A percentile compares a stretch with the other conserved stretches of the same genome.
Conservation (phyloP, 2,888 invertebrate genomes). For the Epiblema foenella region DNA sequence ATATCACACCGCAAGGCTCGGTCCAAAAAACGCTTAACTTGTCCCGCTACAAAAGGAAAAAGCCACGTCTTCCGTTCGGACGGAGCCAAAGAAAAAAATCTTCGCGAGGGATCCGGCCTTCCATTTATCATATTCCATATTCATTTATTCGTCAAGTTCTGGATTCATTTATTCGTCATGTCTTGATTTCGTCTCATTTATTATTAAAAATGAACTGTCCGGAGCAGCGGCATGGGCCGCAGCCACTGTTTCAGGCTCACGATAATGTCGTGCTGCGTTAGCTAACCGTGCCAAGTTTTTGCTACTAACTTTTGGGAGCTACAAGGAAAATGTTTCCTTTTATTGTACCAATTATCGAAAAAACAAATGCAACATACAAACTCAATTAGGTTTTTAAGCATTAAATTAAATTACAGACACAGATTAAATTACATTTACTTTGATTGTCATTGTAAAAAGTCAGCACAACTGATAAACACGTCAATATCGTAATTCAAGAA, state of each 20-base stretch:
- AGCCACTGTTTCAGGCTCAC: constrained; percentile 82
- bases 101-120: constrained; percentile 82
- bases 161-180: constrained; percentile 86
- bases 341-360: constrained; percentile 18
- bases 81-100: constrained; percentile 83
- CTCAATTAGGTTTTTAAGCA: too few relatives aligned
- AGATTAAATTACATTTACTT: too few relatives aligned
- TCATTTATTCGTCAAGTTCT: constrained; percentile 86
- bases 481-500: too few relatives aligned
- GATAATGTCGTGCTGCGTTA: constrained; percentile 82
- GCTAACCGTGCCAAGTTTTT: constrained; percentile 57
- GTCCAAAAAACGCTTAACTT: constrained; percentile 84
- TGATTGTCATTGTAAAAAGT: too few relatives aligned
- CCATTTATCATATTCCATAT: constrained; percentile 86
- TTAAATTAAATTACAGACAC: too few relatives aligned
- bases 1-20: constrained; percentile 77
- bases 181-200: constrained; percentile 86
- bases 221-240: constrained; percentile 76
- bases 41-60: constrained; percentile 84
- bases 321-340: constrained; percentile 32
- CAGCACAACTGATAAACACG: too few relatives aligned
- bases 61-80: constrained; percentile 84
- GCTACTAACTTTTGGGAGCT: constrained; percentile 47
- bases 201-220: constrained; percentile 86
- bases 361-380: neutral